Conservation (phyloP, 2,113 vertebrate species). For the Mola mola region DNA sequence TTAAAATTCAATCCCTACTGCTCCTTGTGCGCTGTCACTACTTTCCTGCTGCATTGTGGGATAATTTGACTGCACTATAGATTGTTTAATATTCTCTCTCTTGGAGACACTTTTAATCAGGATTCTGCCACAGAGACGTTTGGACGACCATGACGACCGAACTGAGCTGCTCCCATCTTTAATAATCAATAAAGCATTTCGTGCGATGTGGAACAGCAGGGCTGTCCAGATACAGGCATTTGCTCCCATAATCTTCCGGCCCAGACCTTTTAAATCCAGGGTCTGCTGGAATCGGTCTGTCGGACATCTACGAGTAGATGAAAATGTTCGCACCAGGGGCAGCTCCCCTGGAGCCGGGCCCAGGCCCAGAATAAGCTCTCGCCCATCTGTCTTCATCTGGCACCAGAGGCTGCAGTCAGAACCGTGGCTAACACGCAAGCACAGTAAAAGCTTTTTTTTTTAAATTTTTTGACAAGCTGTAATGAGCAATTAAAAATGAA, state of each 20-base stretch:
- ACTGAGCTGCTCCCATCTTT: constrained; percentile 15
- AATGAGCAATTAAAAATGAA: neutral
- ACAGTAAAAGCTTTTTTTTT: no score
- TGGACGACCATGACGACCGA: constrained; percentile 1
- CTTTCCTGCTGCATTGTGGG: no score
- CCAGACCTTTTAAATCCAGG: constrained; percentile 62
- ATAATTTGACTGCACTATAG: no score
- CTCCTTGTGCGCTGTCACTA: no score
- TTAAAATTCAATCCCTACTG: no score
- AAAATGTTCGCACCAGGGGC: constrained; percentile 54
- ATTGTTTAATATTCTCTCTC: no score
- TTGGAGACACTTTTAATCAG: no score
- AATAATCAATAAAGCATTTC: constrained; percentile 58
- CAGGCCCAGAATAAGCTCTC: constrained; percentile 43
- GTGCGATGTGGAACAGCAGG: constrained; percentile 21
- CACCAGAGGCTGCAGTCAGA: constrained; percentile 11
- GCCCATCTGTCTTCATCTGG: constrained; percentile 69
- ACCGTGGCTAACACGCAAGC: neutral
- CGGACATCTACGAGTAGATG: constrained; percentile 60
- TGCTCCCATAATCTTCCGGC: constrained; percentile 51
- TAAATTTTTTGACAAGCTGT: constrained; percentile 17
- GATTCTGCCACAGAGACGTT: neutral
- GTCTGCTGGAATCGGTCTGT: constrained; percentile 60
- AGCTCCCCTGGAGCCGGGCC: constrained; percentile 57
- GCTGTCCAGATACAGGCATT: constrained; percentile 44